Conservation (phyloP, 1,140 invertebrate genomes). For the Caenorhabditis remanei region DNA sequence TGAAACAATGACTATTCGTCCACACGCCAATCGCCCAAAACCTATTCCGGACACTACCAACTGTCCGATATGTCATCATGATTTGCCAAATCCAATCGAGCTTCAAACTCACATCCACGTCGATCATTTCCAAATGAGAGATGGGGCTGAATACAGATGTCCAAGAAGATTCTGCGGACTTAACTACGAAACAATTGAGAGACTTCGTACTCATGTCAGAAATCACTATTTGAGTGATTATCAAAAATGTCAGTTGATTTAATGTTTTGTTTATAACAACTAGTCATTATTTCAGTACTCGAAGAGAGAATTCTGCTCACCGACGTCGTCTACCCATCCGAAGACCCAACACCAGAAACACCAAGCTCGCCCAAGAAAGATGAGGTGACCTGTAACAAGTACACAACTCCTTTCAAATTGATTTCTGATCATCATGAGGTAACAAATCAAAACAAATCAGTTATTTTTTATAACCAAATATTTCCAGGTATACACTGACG, state of each 20-base stretch:
- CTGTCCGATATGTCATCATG: background rate
- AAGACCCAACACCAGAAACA: background rate
- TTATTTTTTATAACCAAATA: too few relatives aligned
- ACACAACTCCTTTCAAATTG: conserved; percentile 38
- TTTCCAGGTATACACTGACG: background rate
- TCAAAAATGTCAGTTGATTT: background rate
- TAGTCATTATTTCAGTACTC: conserved; percentile 2
- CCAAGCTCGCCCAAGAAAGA: conserved; percentile 8
- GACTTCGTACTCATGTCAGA: conserved; percentile 60
- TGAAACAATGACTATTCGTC: background rate
- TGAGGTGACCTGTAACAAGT: background rate
- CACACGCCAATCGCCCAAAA: background rate
- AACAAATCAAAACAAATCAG: too few relatives aligned
- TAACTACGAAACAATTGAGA: conserved; percentile 64
- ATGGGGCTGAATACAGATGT: conserved; percentile 65
- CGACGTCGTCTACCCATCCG: background rate
- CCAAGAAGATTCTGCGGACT: conserved; percentile 63
- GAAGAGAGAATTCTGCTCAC: background rate
- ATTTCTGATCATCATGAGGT: conserved; percentile 26
- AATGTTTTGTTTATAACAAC: background rate
- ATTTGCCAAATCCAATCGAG: conserved; percentile 41
- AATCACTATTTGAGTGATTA: conserved; percentile 60
- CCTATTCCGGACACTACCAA: conserved; percentile 28
- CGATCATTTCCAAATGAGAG: conserved; percentile 65
- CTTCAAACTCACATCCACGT: conserved; percentile 63